A percentile compares a stretch with the other conserved stretches of the same genome.
Evolutionary conservation across 2,113 vertebrate species (phyloP).

Genomic region (Dicrurus megarhynchus): DNA sequence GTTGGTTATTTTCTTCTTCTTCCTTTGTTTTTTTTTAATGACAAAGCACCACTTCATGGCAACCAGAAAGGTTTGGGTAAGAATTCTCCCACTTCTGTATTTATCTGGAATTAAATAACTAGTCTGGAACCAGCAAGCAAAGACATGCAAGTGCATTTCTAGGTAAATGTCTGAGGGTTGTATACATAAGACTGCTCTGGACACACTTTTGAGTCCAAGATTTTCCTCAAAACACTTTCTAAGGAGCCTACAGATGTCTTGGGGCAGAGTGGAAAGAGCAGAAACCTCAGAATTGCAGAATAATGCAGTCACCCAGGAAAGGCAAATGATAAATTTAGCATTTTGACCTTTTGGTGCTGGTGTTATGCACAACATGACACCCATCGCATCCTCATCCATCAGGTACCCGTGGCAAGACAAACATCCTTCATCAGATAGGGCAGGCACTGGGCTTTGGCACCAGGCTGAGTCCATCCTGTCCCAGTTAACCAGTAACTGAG

Average conservation of each 20-base stretch:
- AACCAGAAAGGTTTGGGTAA: background rate
- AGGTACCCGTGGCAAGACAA: background rate
- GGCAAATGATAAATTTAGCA: background rate
- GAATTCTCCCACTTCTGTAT: background rate
- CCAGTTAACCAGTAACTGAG: background rate
- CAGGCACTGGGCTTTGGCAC: background rate
- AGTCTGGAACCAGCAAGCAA: background rate
- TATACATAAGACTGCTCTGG: background rate
- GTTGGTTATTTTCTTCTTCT: accelerated
- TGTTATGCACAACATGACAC: background rate
- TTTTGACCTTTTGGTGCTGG: background rate
- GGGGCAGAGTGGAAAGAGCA: background rate
- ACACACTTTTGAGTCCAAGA: background rate
- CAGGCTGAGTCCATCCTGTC: background rate
- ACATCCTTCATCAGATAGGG: background rate
- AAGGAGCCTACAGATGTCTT: background rate
- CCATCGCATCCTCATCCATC: background rate
- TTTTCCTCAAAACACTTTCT: background rate
- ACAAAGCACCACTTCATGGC: background rate
- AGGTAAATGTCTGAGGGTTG: background rate
- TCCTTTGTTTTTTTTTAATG: background rate
- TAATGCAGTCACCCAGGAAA: background rate
- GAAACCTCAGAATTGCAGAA: background rate
- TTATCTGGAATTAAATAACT: background rate
- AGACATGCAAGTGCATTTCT: background rate